Base-by-base conservation (phyloP, 2,113 vertebrate species). In the Pardalotus punctatus region DNA sequence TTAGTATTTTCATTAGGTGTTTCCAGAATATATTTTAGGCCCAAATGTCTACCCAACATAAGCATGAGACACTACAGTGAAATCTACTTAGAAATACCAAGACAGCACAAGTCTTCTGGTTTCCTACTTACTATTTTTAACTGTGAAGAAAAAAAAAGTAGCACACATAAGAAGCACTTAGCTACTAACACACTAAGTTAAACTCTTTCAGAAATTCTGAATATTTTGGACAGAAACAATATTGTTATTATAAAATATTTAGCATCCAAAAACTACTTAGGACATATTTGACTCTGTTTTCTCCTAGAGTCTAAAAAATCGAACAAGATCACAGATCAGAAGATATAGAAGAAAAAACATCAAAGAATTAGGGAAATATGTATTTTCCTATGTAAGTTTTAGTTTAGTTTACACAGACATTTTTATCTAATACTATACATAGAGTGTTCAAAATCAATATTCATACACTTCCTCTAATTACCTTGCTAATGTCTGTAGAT, bases 401-500 rank as follows among this genome's bases (percentile, higher is more conserved):
- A 57, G 17, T 65, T 86, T 42, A 51, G 6, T 56, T 86, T 79
- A 66, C 12, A 48, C 0, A 43, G 7, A 17, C 6, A 25, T 67
- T 88, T 90, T 73, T 65, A 79, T 51, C 27, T 36, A 81, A 53
- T 12, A 31, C 3, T 27, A 45, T 27, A n/a, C 36, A 57, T 0
- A 93, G 2, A 56, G 42, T 48, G 58, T 65, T 65, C 48, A 78
- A 66, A 62, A 88, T 38, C 11, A 70, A 27, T 48, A 51, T n/a
- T 56, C 12, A 60, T 45, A 70, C 66, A 28, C 5, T 28, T 72
- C 24, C 19, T 91, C 86, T 74, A 62, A 93, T 86, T 98, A 98
- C 98, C 99, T 99, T 76, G 99, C 99, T 93, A 99, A 97, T 13
- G 99, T 99, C 97, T 99, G 99, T 15, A 99, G 97, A 97, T 99